phyloP scores from a whole-genome alignment of 2,113 vertebrate genomes.

The Synodontis membranacea region DNA sequence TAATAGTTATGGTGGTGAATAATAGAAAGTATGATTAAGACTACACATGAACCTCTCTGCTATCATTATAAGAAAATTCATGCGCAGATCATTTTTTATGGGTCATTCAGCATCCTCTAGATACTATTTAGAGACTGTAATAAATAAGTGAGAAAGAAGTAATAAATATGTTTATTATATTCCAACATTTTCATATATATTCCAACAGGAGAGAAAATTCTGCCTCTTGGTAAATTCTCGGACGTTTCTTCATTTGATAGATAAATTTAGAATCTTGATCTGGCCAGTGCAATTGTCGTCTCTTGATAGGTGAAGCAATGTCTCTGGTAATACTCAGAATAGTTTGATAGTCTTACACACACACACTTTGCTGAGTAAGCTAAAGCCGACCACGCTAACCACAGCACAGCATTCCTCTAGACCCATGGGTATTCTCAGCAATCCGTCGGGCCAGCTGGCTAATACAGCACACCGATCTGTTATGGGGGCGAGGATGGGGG shows the following conservation, averaged over 20 bases:
- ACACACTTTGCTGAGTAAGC: conserved; percentile 53
- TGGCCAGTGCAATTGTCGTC: conserved; percentile 14
- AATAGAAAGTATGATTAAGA: background rate
- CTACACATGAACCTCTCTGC: background rate
- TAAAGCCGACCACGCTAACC: conserved; percentile 45
- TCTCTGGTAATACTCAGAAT: conserved; percentile 7
- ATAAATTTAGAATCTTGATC: conserved; percentile 28
- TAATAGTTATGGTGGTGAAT: background rate
- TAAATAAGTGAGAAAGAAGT: too few relatives aligned
- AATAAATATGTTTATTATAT: too few relatives aligned
- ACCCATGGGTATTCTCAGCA: conserved; percentile 50
- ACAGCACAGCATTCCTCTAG: conserved; percentile 55
- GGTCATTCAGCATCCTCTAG: background rate
- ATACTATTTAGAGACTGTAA: too few relatives aligned
- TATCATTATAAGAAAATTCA: background rate
- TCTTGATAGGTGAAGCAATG: background rate
- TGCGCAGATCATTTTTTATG: background rate
- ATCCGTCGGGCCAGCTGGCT: conserved; percentile 59
- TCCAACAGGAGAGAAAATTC: background rate
- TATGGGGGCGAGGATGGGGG: background rate
- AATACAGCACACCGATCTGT: conserved; percentile 46
- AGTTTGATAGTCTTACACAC: conserved; percentile 34
- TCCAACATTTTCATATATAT: background rate
- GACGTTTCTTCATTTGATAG: background rate
- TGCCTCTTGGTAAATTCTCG: background rate